phyloP scores from a whole-genome alignment of 1,140 invertebrate genomes.

The Drosophila takahashii region DNA sequence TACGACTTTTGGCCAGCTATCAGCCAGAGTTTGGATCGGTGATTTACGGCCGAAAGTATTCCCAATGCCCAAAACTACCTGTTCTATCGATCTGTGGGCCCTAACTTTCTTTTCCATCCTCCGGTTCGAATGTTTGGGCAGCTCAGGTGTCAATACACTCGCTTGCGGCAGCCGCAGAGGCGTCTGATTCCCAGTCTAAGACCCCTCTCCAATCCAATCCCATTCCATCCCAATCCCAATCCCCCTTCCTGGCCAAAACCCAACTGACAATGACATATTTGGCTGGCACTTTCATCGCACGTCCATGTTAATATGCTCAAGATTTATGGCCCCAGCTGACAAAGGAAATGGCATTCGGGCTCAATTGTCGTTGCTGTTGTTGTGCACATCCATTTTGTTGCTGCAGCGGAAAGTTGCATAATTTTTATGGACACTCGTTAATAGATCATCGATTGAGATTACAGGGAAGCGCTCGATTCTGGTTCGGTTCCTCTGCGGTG shows the following conservation, averaged over 20 bases:
- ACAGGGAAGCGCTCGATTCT: constrained; percentile 27
- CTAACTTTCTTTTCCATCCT: constrained; percentile 38
- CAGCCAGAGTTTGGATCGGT: constrained; percentile 57
- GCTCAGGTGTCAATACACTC: constrained; percentile 76
- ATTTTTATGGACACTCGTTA: constrained; percentile 78
- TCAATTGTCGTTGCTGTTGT: constrained; percentile 33
- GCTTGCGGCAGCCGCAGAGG: constrained; percentile 69
- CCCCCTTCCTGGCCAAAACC: constrained; percentile 19
- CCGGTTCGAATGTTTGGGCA: constrained; percentile 39
- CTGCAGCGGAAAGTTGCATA: constrained; percentile 66
- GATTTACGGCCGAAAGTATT: constrained; percentile 71
- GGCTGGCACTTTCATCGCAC: constrained; percentile 80
- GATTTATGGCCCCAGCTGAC: constrained; percentile 72
- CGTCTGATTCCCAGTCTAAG: constrained; percentile 29
- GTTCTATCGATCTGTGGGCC: constrained; percentile 28
- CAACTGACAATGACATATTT: constrained; percentile 80
- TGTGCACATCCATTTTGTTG: constrained; percentile 69
- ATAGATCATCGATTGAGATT: constrained; percentile 80
- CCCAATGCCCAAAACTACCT: constrained; percentile 36
- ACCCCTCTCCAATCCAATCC: constrained; percentile 9
- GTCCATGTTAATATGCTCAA: constrained; percentile 79
- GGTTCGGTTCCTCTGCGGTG: constrained; percentile 42
- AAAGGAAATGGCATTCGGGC: constrained; percentile 78
- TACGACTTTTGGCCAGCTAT: constrained; percentile 67
- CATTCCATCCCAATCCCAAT: not conserved